Percentiles rank a stretch among this genome's conserved stretches.
Conservation (phyloP, 2,888 invertebrate species). For the Itoplectis maculator region DNA sequence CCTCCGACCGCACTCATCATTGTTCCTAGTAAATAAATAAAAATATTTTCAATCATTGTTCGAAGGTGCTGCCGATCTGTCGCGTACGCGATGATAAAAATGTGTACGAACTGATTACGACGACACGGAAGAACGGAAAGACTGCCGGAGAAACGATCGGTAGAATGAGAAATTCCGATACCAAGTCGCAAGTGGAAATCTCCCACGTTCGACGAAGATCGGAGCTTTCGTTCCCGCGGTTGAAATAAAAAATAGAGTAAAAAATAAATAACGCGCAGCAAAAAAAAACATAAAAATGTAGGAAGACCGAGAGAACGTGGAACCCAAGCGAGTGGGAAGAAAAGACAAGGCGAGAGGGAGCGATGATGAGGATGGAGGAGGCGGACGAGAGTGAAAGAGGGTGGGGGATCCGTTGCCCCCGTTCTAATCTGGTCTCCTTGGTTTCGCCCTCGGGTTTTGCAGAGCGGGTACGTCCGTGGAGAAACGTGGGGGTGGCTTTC, state of each 20-base stretch:
- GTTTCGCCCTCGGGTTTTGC: conserved; percentile 82
- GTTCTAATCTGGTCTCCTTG: conserved; percentile 84
- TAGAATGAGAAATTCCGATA: conserved; percentile 62
- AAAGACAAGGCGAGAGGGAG: conserved; percentile 1
- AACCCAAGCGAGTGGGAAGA: neutral
- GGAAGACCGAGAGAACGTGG: neutral
- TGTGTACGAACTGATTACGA: neutral
- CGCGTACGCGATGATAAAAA: neutral
- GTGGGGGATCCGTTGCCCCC: conserved; percentile 78
- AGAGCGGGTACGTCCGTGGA: conserved; percentile 45
- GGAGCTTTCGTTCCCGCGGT: conserved; percentile 66
- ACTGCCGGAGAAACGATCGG: conserved; percentile 49
- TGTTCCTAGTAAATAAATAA: too few species aligned
- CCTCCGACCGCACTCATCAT: too few species aligned
- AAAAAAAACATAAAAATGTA: neutral
- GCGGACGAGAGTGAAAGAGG: conserved; percentile 57
- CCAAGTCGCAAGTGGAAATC: conserved; percentile 76
- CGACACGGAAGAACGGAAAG: conserved; percentile 39
- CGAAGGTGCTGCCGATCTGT: conserved; percentile 65
- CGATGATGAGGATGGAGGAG: conserved; percentile 34
- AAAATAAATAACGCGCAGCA: neutral
- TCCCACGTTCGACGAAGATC: conserved; percentile 73
- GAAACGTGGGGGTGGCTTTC: conserved; percentile 37
- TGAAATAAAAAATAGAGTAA: too few species aligned
- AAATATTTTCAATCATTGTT: conserved; percentile 76